Evolutionary conservation across 2,113 vertebrate species (phyloP).

Genomic region (Machaerirhynchus nigripectus): DNA sequence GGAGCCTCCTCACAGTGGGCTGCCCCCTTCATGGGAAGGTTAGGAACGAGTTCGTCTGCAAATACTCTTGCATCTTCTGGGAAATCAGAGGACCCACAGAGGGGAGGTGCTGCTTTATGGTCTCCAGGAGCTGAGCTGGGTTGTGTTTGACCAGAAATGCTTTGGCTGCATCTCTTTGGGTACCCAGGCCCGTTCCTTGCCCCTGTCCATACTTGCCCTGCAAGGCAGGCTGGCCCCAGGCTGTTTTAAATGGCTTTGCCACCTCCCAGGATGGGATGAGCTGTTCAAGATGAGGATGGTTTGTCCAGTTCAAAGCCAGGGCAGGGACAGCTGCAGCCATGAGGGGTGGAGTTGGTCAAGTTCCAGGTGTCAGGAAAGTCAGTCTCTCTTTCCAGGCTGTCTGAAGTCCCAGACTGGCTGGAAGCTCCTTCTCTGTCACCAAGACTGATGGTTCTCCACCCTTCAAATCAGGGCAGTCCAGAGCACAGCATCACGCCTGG

Average conservation of each 20-base stretch:
- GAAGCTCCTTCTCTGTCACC: neutral
- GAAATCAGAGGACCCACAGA: neutral
- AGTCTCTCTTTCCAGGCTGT: neutral
- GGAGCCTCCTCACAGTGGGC: neutral
- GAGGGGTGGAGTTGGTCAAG: rapidly evolving
- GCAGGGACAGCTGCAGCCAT: neutral
- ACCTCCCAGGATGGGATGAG: neutral
- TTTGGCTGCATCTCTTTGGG: neutral
- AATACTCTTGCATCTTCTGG: neutral
- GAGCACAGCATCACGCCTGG: neutral
- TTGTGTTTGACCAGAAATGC: neutral
- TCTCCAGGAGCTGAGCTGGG: neutral
- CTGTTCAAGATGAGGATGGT: rapidly evolving
- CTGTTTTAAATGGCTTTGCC: neutral
- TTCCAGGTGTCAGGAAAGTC: neutral
- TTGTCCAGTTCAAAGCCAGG: neutral
- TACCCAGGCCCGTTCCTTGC: neutral
- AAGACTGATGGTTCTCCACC: neutral
- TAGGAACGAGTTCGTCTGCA: neutral
- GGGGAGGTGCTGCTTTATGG: neutral
- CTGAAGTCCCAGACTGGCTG: neutral
- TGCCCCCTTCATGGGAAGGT: neutral
- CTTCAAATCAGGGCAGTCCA: neutral
- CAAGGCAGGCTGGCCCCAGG: neutral
- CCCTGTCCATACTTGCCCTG: neutral